Evolutionary conservation across 2,888 invertebrate genomes (phyloP), one percentile per base, ranked within the genome.

Genomic region (Eucriotettix oculatus): DNA sequence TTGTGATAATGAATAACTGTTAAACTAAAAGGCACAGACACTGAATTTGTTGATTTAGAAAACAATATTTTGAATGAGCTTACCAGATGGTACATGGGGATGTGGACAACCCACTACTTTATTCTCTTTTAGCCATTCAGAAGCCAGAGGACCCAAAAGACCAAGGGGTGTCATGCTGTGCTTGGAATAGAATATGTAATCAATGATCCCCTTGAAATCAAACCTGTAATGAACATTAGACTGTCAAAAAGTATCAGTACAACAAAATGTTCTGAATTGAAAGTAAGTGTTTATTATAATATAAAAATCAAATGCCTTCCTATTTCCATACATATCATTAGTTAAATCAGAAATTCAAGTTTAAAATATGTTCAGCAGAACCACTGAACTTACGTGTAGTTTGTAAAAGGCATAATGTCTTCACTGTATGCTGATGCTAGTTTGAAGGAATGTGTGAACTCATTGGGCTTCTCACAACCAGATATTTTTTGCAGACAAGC

Each of bases 181-280:
- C 73, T 92, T 91, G 66, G 96, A 92, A 75, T 92, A 96, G 81
- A 99, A 98, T 75, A 99, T 96, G 82, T 99, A 99, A 79, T 99
- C 99, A 72, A 99, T 99, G 73, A 98, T 94, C 68, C 98, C 99
- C 77, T 98, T 96, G 79, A 99, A 99, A 76, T 99, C 97, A 77
- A 93, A 95, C 71, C 93, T 94, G 80, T 53, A 83, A 78, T 61
- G 65, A 64, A 66, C 14, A 56, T 29, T 7, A 29, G 29, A 7
- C 3, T 29, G 29, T 29, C 29, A 29, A 29, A 29, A 29, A 29
- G 29, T 29, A 29, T 2, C 3, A 29, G 29, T 29, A 14, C 58
- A 16, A 60, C 53, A 58, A 52, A 57, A 61, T 42, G 52, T 52
- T n/a, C 52, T 16, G 42, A 42, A 56, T 52, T 44, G 29, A 48